Base-by-base conservation (phyloP, 2,113 vertebrate species). In the Monarcha castaneiventris region DNA sequence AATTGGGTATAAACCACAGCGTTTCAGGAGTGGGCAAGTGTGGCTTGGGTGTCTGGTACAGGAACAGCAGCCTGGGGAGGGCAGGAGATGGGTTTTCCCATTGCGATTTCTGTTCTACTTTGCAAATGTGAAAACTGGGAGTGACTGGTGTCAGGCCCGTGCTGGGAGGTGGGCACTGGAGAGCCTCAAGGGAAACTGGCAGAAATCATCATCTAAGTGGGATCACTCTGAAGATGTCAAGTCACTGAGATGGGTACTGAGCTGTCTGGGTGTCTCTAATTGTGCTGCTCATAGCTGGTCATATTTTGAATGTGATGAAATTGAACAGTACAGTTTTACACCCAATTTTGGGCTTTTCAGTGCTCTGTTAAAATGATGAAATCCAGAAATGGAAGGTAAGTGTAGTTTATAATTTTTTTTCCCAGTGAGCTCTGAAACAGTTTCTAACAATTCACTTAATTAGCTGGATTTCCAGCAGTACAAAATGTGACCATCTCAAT, bases 1-100 rank as follows among this genome's bases (percentile, higher is more conserved):
- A 2, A 0, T 2, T 73, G 48, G 62, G 44, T 48, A 22, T 15
- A 39, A 93, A 67, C 21, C 15, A 4, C 63, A 63, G 49, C 0
- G 1, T 46, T 84, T 69, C 0, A 30, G 56, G 64, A 59, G 4
- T 1, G 4, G 32, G 6, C 6, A 4, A 0, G 8, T 14, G 71
- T 6, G 18, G 11, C 21, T 88, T 3, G 20, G 35, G 35, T 29
- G 33, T 39, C 33, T 90, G 23, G 21, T 44, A 33, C 1, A 9
- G 75, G 43, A 59, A 21, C 10, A 56, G 83, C 74, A 85, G 71
- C 61, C n/a, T 49, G 61, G 25, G 48, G 54, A 72, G 30, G 48
- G 75, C 41, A 80, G 63, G 76, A 46, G 37, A 87, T 18, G 73
- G 33, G 5, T 30, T 90, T 95, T 83, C 49, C 71, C 46, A 3